Evolutionary conservation across 2,797 vertebrate genomes (phyloP), one percentile per base, ranked within the genome.

Genomic region (Falco cherrug): DNA sequence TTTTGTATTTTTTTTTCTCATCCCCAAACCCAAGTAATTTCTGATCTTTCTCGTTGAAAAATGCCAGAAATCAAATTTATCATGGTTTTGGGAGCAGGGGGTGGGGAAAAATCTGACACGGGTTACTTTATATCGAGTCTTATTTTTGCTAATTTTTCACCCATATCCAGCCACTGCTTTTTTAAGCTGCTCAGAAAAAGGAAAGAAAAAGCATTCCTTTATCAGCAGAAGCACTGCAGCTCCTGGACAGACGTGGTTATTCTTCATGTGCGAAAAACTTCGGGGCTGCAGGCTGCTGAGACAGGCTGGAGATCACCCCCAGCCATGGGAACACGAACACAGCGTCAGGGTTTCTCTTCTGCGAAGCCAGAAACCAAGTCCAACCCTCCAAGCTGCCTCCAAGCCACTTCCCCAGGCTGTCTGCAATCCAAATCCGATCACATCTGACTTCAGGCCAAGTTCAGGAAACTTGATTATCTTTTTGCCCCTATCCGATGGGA

Each of bases 381-480:
- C 93, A 90, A 35, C 61, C 76, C 82, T n/a, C 73, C 37, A 8
- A 57, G 84, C 9, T 60, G 74, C 75, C 84, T 80, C 12, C 0
- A 9, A 93, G 89, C 33, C 54, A 10, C 87, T 85, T 93, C 78
- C 54, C 89, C 5, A 1, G 82, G 92, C 89, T 91, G 79, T 61
- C 92, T 91, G 59, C 82, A 83, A 68, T 85, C 73, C 80, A 78
- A 76, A 86, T 84, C 86, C 75, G 91, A 96, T 76, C 70, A 57
- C 83, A 95, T 64, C 90, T 75, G 79, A 96, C 91, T 77, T 35
- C 15, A 56, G 83, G 85, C 73, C 94, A 93, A 89, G 74, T 78
- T 84, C 63, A 31, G 71, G 76, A 96, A 97, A 97, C 90, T 69
- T 60, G 79, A 84, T 96, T 93, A 87, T 90, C 90, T 84, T 87